Base-by-base conservation (phyloP, 2,113 vertebrate genomes). In the Chaenocephalus aceratus region DNA sequence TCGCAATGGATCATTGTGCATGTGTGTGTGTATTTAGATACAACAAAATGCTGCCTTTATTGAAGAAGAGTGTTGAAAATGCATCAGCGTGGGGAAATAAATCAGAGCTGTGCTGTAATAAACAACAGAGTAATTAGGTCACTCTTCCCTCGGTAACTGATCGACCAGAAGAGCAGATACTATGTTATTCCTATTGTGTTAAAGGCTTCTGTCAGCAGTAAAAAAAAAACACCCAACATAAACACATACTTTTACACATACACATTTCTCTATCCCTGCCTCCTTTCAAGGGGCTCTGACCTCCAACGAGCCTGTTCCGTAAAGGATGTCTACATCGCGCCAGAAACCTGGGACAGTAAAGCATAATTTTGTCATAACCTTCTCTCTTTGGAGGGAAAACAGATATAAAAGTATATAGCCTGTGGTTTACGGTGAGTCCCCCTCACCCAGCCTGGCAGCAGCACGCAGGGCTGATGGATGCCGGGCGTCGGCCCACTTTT, bases 321-420 rank as follows among this genome's bases (percentile, higher is more conserved):
- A 91, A 93, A 94, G 73, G 83, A 93, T 87, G 86, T 91, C 93
- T 89, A 92, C 93, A 95, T 95, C 92, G 89, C 92, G 90, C 95
- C 92, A 92, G 96, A 96, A 96, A 91, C 94, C 92, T 79, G 88
- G 92, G 87, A 94, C 92, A 93, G 93, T 95, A 96, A 92, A 95
- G 95, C 94, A 96, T 97, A 92, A 97, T 97, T 97, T 96, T 97
- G 95, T 96, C 94, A 96, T 98, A 98, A 98, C 96, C 95, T 94
- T 96, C 96, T 96, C 96, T 97, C 96, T 97, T 97, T 96, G 96
- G 95, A 97, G 96, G 94, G 96, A 97, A 97, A 97, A 97, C 96
- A 97, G 96, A 97, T 96, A 98, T 97, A 98, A 98, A 98, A 98
- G 96, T 98, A 98, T 99, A 98, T 97, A 96, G 96, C 94, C 95